These are phyloP conservation scores for Sclerodermus sp. DNA, from an alignment of 2,888 invertebrate genomes.

Conservation along the genomic window DNA sequence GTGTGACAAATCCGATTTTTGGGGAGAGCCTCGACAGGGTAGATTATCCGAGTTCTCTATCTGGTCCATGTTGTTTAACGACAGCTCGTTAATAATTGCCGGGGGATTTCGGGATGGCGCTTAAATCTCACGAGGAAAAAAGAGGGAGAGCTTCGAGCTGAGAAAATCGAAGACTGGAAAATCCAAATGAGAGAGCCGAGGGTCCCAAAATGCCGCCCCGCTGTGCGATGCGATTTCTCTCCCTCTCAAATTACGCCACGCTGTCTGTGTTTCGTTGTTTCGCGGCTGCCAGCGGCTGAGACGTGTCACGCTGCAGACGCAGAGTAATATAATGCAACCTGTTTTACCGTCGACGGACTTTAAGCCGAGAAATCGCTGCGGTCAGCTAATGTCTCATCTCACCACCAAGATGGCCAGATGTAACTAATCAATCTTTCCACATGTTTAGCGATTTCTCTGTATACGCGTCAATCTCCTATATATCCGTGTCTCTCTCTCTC, in stretches of 20 bases:
- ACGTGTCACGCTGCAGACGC: constrained; percentile 8
- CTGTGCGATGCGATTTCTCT: constrained; percentile 22
- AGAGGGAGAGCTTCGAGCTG: constrained; percentile 10
- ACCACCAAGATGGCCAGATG: too few species aligned
- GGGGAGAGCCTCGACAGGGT: too few species aligned
- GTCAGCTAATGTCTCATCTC: background rate
- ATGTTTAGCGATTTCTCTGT: too few species aligned
- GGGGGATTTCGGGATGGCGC: constrained; percentile 26
- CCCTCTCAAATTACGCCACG: constrained; percentile 42
- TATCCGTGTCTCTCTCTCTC: too few species aligned
- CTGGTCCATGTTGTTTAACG: constrained; percentile 22
- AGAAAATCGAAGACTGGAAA: too few species aligned
- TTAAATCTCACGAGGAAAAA: too few species aligned
- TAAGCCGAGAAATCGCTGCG: constrained; percentile 11
- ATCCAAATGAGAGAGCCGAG: constrained; percentile 1
- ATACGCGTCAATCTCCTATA: too few species aligned
- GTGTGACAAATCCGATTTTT: too few species aligned
- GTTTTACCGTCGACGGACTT: background rate
- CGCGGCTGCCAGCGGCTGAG: constrained; percentile 34
- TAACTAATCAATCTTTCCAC: too few species aligned
- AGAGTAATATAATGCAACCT: constrained; percentile 7
- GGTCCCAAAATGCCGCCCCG: constrained; percentile 10
- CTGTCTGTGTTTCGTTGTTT: constrained; percentile 46
- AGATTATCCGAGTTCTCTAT: background rate
- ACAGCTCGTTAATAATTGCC: constrained; percentile 21